A percentile compares a stretch with the other conserved stretches of the same genome.
phyloP scores from a whole-genome alignment of 2,797 vertebrate genomes.

The Oryzias dopingdopingensis region DNA sequence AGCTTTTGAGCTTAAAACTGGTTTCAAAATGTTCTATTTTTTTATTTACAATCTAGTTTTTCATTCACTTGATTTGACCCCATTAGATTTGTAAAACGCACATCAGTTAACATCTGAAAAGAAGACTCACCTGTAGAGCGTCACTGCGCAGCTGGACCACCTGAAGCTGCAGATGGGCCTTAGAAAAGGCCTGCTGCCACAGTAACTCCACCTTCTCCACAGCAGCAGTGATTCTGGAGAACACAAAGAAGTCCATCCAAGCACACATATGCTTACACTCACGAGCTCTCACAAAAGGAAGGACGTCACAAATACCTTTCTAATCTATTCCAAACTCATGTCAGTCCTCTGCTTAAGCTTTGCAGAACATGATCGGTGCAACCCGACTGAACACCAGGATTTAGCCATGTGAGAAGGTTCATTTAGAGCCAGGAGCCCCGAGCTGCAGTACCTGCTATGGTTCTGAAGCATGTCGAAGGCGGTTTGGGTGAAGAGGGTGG shows the following conservation, averaged over 20 bases:
- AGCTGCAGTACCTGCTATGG: constrained; percentile 67
- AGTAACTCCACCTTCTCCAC: constrained; percentile 77
- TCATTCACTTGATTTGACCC: no score
- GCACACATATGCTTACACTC: no score
- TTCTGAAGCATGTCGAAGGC: constrained; percentile 75
- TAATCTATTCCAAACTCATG: no score
- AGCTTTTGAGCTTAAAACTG: no score
- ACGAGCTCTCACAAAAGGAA: no score
- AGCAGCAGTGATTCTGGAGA: constrained; percentile 69
- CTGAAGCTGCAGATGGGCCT: constrained; percentile 63
- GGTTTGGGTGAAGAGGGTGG: constrained; percentile 68
- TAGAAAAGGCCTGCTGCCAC: constrained; percentile 74
- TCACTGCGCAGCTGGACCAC: constrained; percentile 63
- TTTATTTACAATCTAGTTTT: no score
- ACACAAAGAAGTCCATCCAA: not conserved
- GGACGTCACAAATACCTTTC: no score
- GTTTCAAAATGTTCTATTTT: no score
- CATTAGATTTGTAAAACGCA: no score
- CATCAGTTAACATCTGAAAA: no score
- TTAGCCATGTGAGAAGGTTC: not conserved
- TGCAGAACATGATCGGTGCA: not conserved
- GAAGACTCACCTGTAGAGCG: constrained; percentile 62
- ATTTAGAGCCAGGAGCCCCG: no score
- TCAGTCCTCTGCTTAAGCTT: no score
- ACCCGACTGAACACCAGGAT: not conserved